phyloP scores from a whole-genome alignment of 2,113 vertebrate genomes.

The Psittacus erithacus region DNA sequence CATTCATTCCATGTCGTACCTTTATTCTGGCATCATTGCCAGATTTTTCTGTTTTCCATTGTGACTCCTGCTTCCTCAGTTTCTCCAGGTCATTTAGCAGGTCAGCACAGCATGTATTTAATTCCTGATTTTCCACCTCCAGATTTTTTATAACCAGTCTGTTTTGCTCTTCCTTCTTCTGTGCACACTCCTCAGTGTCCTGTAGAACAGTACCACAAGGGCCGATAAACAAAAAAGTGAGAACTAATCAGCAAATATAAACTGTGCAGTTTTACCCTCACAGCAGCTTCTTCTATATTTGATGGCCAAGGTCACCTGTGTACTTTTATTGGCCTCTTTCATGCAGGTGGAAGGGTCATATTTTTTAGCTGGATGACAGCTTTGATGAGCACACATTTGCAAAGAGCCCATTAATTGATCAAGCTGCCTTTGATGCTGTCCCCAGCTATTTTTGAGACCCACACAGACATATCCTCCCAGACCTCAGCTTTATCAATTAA shows the following conservation, averaged over 20 bases:
- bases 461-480: slow-evolving; percentile 90
- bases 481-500: slow-evolving; percentile 98
- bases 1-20: slow-evolving; percentile 71
- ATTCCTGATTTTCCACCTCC: slow-evolving; percentile 86
- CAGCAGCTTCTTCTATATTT: slow-evolving; percentile 81
- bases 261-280: slow-evolving; percentile 76
- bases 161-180: slow-evolving; percentile 85
- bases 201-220: slow-evolving; percentile 79
- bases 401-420: slow-evolving; percentile 96
- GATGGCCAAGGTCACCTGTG: slow-evolving; percentile 93
- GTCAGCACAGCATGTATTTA: slow-evolving; percentile 83
- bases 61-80: slow-evolving; percentile 82
- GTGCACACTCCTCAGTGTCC: slow-evolving; percentile 84
- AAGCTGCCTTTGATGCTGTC: slow-evolving; percentile 98
- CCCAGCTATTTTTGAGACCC: slow-evolving; percentile 91
- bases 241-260: slow-evolving; percentile 87
- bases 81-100: slow-evolving; percentile 92
- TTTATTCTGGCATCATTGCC: slow-evolving; percentile 83
- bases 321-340: slow-evolving; percentile 83
- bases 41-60: slow-evolving; percentile 81
- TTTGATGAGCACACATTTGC: slow-evolving; percentile 93
- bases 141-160: slow-evolving; percentile 83
- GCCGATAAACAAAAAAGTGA: slow-evolving; percentile 79
- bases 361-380: slow-evolving; percentile 91
- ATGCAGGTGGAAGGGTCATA: slow-evolving; percentile 89